Conservation (phyloP, 2,113 vertebrate species). For the Mesembrinibis cayennensis region DNA sequence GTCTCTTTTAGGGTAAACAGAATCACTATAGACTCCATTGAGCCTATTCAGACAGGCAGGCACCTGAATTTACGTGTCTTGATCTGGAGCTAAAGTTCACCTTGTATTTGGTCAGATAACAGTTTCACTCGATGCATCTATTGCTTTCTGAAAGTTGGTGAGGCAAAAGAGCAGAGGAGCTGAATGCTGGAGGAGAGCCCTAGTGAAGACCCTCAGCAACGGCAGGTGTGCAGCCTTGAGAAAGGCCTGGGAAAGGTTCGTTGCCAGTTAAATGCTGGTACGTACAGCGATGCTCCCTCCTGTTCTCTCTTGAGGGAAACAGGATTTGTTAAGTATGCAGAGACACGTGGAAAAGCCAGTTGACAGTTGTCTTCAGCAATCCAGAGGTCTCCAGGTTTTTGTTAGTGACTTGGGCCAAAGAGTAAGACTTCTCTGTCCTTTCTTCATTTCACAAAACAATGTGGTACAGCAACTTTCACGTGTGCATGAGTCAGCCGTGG, state of each 20-base stretch:
- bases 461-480: accelerated
- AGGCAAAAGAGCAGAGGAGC: neutral
- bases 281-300: neutral
- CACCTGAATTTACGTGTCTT: neutral
- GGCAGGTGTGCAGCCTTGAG: neutral
- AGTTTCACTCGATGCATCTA: neutral
- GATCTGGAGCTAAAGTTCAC: neutral
- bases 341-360: neutral
- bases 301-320: neutral
- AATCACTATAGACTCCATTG: neutral
- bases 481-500: neutral
- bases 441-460: neutral
- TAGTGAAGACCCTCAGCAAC: neutral
- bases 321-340: neutral
- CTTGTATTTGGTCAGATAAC: neutral
- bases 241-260: neutral
- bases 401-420: neutral
- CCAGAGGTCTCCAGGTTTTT: neutral
- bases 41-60: neutral
- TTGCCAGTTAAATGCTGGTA: neutral
- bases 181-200: neutral
- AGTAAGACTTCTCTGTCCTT: neutral
- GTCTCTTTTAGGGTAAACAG: neutral
- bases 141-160: neutral
- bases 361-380: neutral